Conservation (phyloP, 2,113 vertebrate genomes). For the Natator depressus region DNA sequence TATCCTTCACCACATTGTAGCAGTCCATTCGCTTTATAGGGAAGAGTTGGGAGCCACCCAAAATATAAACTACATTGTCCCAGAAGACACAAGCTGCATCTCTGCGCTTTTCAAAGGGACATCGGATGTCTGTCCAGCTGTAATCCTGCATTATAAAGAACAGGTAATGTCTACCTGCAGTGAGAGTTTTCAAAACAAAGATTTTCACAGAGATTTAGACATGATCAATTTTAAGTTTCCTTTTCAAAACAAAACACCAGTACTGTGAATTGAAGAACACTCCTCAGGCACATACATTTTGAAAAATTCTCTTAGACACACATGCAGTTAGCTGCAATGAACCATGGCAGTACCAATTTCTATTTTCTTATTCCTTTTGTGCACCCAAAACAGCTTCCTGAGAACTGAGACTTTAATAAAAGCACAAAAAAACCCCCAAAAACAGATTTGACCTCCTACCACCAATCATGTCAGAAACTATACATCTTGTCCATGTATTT, state of each 20-base stretch:
- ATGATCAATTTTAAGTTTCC: constrained; percentile 69
- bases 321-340: constrained; percentile 60
- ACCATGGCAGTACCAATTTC: constrained; percentile 56
- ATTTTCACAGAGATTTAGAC: constrained; percentile 68
- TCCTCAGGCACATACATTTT: constrained; percentile 57
- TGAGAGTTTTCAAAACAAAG: constrained; percentile 68
- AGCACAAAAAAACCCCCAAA: not conserved
- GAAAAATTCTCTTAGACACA: constrained; percentile 67
- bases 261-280: constrained; percentile 58
- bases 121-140: constrained; percentile 97
- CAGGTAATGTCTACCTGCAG: constrained; percentile 63
- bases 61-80: constrained; percentile 99
- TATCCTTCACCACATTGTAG: constrained; percentile 98
- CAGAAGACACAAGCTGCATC: constrained; percentile 96
- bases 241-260: constrained; percentile 72
- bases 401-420: not conserved
- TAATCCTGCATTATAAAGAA: constrained; percentile 87
- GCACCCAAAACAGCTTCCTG: constrained; percentile 39
- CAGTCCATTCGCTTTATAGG: constrained; percentile 99
- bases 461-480: constrained; percentile 28
- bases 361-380: constrained; percentile 20
- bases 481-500: constrained; percentile 46
- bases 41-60: constrained; percentile 97
- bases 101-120: constrained; percentile 96
- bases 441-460: not conserved